Percentiles rank a stretch among this genome's conserved stretches.
Conservation (phyloP, 2,113 vertebrate genomes). For the Lepus timidus region DNA sequence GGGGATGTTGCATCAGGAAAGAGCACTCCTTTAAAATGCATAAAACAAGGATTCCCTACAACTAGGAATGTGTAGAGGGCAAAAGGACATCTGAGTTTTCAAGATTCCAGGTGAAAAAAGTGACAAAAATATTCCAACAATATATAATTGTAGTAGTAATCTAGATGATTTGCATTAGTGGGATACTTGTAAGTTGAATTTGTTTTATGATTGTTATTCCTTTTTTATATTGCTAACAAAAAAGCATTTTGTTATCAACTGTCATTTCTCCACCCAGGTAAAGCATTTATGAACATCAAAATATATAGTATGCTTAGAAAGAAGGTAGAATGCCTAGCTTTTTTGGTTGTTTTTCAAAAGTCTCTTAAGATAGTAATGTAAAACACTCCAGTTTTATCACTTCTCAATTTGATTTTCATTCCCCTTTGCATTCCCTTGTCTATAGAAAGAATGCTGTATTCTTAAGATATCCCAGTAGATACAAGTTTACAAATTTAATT, state of each 20-base stretch:
- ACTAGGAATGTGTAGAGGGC: background rate
- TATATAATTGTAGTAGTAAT: background rate
- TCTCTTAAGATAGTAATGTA: background rate
- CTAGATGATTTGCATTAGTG: background rate
- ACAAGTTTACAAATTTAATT: constrained; percentile 22
- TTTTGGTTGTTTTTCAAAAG: background rate
- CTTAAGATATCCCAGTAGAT: background rate
- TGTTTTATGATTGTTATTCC: background rate
- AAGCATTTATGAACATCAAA: background rate
- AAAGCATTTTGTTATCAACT: background rate
- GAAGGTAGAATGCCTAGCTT: background rate
- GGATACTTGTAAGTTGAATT: background rate
- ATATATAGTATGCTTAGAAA: background rate
- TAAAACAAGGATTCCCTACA: background rate
- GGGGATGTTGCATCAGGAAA: constrained; percentile 64
- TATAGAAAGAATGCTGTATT: background rate
- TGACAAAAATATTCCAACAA: constrained; percentile 26
- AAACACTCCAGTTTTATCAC: background rate
- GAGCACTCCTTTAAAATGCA: background rate
- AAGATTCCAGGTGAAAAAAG: background rate
- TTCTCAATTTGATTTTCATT: background rate
- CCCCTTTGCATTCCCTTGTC: background rate
- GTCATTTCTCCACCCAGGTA: background rate
- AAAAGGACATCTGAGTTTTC: background rate
- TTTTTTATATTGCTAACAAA: background rate